Evolutionary conservation across 1,140 invertebrate genomes (phyloP).

Genomic region (Bombus sylvicola): DNA sequence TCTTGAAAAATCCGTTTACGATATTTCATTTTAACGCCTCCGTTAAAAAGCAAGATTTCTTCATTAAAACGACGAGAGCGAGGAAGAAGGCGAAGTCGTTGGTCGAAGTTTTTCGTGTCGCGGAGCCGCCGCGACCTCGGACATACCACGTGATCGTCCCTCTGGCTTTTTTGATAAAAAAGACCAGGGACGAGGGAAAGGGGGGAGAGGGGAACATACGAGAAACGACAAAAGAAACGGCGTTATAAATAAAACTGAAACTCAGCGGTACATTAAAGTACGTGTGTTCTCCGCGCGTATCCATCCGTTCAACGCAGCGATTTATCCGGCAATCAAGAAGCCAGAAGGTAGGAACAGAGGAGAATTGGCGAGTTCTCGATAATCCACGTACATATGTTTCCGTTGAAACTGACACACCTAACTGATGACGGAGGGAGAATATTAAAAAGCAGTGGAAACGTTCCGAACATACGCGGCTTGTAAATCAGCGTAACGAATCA

Average conservation of each 20-base stretch:
- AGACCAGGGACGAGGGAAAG: neutral
- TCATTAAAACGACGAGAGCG: neutral
- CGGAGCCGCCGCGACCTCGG: constrained; percentile 24
- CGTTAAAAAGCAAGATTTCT: neutral
- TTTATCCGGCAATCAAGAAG: constrained; percentile 47
- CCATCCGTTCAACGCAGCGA: constrained; percentile 46
- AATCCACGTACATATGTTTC: neutral
- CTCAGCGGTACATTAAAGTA: constrained; percentile 51
- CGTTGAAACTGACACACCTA: neutral
- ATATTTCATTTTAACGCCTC: neutral
- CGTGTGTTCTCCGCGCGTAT: constrained; percentile 41
- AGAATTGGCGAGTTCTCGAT: neutral
- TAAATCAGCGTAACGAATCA: neutral
- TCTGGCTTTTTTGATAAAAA: constrained; percentile 14
- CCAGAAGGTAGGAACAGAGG: neutral
- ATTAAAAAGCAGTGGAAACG: neutral
- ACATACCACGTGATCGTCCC: constrained; percentile 34
- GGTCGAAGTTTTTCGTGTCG: constrained; percentile 4
- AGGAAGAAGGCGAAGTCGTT: constrained; percentile 5
- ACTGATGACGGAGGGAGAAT: neutral
- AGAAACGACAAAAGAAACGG: constrained; percentile 54
- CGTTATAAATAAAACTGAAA: constrained; percentile 56
- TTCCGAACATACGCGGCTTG: too few relatives aligned
- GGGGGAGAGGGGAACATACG: neutral
- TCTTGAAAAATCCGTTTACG: neutral